Evolutionary conservation across 2,797 vertebrate species (phyloP), one percentile per base, ranked within the genome.

Genomic region (Cygnus olor): DNA sequence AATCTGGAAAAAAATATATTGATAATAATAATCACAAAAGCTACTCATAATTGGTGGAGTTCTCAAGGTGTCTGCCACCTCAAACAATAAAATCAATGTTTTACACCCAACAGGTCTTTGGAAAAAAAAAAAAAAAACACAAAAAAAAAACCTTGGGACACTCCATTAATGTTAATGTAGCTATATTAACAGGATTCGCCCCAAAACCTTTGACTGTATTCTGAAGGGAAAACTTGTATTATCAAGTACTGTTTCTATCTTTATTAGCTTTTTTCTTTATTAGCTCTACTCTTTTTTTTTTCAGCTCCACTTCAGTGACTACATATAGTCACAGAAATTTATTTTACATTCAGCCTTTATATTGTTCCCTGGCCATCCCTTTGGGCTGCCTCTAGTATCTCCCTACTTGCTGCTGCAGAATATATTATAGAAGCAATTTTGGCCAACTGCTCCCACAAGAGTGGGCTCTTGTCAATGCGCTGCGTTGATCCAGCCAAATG

Each of bases 361-460:
- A 45, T 21, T 3, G 24, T 42, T 63, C 42, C n/a, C 53, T 63
- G 72, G n/a, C 13, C 56, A 40, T 78, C 49, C 77, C 74, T 88
- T 40, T 71, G 81, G 81, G 78, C 69, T 79, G 49, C 49, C 45
- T 65, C 80, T 66, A 45, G 61, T 18, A 47, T 56, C 78, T 44
- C 80, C 80, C 80, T 34, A 25, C 61, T 58, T 8, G 6, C 56
- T 79, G 36, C 24, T 85, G 56, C 80, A 77, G 70, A 85, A 85
- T 78, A 44, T 24, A 81, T 88, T 73, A 85, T 32, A 60, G 90
- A 90, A 80, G 60, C 49, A 88, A 78, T 93, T 85, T 79, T 79
- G 85, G 58, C 42, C 68, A 85, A 89, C 36, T 85, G 77, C 72
- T 93, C 91, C 77, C 72, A 34, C 40, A 82, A 86, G 88, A 89